Base-by-base conservation (phyloP, 2,113 vertebrate species). In the Sprattus sprattus region DNA sequence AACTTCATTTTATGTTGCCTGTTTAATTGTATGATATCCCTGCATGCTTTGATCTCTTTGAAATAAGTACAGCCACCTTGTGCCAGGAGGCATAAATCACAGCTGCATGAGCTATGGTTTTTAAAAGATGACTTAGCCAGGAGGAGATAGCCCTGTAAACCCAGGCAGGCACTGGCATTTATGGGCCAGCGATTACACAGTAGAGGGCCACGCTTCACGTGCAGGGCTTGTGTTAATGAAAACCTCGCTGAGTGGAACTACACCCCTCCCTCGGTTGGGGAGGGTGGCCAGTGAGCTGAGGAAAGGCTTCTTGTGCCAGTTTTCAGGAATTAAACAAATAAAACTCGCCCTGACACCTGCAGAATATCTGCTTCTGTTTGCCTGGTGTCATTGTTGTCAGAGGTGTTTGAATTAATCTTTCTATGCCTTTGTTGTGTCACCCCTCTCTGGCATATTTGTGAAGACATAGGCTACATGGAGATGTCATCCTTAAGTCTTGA, bases 211-310 rank as follows among this genome's bases (percentile, higher is more conserved):
- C 49, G 22, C 13, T 88, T 88, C 87, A 85, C 83, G 64, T n/a
- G 82, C 85, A 85, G 82, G 83, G 84, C 86, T 85, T 50, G 84
- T 78, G 64, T 86, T 89, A 86, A 87, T 91, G 60, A 86, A 88
- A 84, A 87, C 86, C 60, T 81, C 39, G 18, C 83, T 82, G 25
- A 71, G 64, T 71, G 64, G 64, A 71, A 71, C 39, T 39, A 39
- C 64, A 71, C 64, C 11, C 28, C 64, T 71, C n/a, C n/a, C 64
- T 13, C 64, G n/a, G 9, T 10, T 25, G 15, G 8, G 8, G 64
- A 71, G 60, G 60, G 60, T 4, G 60, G 60, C 5, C 60, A 67
- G 60, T 0, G 25, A 15, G 13, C 50, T 15, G 57, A 64, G 64
- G 7, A 71, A 71, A 25, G 25, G 64, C 64, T 28, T 25, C n/a